These are phyloP conservation scores for Trinorchestia longiramus DNA, from an alignment of 1,140 invertebrate genomes.

Conservation along the genomic window DNA sequence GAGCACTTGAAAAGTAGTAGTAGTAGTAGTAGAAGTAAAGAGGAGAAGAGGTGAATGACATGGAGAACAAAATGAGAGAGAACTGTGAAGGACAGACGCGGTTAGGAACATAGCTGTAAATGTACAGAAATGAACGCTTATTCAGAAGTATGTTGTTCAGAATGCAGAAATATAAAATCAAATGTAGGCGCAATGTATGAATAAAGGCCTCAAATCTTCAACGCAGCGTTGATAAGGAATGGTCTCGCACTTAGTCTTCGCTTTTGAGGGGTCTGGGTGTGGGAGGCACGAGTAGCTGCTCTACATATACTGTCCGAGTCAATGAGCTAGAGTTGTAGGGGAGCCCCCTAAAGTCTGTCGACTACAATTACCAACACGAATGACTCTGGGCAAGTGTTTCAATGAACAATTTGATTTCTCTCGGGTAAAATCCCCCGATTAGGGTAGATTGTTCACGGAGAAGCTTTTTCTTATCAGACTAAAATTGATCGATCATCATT, in stretches of 20 bases:
- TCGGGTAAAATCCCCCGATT: not conserved
- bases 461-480: no score
- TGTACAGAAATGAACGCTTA: not conserved
- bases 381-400: not conserved
- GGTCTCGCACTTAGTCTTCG: not conserved
- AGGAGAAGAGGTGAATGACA: not conserved
- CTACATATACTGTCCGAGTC: not conserved
- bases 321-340: not conserved
- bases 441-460: not conserved
- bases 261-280: not conserved
- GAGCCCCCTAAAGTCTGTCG: not conserved
- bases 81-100: not conserved
- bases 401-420: not conserved
- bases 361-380: not conserved
- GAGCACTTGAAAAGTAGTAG: no score
- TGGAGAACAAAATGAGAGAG: not conserved
- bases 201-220: not conserved
- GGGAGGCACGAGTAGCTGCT: not conserved
- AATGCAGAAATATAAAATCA: not conserved
- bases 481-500: no score
- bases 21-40: not conserved
- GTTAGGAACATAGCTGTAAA: not conserved
- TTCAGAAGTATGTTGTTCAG: not conserved
- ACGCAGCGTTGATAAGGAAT: not conserved
- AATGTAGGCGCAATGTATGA: not conserved